phyloP scores from a whole-genome alignment of 2,797 vertebrate species.

The Lithobates pipiens region DNA sequence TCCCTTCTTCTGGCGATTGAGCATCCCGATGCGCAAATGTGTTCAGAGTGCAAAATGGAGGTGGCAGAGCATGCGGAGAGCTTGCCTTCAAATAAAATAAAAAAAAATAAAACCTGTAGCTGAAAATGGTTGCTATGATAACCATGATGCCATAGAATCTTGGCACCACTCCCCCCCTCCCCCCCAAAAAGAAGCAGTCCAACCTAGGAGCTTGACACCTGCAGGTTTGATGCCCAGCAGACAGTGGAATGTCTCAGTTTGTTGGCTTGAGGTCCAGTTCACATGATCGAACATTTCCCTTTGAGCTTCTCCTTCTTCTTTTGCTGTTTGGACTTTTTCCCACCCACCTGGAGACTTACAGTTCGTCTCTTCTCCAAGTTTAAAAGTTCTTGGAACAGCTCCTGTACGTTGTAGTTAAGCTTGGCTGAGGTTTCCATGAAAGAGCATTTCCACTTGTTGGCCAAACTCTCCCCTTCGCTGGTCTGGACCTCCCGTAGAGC shows the following conservation, averaged over 20 bases:
- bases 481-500: constrained; percentile 68
- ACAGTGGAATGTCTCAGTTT: neutral
- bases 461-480: constrained; percentile 71
- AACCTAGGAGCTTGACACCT: constrained; percentile 1
- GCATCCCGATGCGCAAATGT: neutral
- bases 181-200: neutral
- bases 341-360: constrained; percentile 70
- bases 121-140: neutral
- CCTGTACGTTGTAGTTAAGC: constrained; percentile 74
- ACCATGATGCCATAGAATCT: neutral
- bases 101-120: neutral
- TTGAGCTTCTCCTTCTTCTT: constrained; percentile 73
- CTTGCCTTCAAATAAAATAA: neutral
- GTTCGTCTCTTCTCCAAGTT: constrained; percentile 74
- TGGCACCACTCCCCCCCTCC: neutral
- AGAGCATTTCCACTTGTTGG: constrained; percentile 75
- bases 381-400: constrained; percentile 76
- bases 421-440: constrained; percentile 78
- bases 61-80: neutral
- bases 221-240: neutral
- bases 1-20: neutral
- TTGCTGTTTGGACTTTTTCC: constrained; percentile 74
- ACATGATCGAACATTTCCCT: constrained; percentile 75
- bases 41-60: neutral
- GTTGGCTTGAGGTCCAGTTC: neutral